These are phyloP conservation scores for Copidosoma aretas DNA, from an alignment of 2,888 invertebrate genomes.

Conservation along the genomic window DNA sequence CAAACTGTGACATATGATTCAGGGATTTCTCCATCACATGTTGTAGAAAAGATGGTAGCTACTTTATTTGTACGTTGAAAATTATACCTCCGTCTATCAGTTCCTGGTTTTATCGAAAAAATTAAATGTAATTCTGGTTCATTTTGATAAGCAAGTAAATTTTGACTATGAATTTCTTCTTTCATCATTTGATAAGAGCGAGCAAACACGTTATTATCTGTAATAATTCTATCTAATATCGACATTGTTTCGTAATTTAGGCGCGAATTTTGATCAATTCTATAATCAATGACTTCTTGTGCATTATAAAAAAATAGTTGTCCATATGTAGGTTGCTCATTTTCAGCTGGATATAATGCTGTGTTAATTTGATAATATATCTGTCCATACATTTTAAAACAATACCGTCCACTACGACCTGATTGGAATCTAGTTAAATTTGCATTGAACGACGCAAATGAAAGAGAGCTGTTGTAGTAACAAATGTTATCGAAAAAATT, in stretches of 20 bases:
- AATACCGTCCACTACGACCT: background rate
- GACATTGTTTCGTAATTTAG: background rate
- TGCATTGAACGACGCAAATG: background rate
- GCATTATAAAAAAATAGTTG: constrained; percentile 4
- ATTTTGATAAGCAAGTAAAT: background rate
- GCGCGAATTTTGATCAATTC: background rate
- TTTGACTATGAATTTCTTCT: constrained; percentile 29
- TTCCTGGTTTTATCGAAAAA: constrained; percentile 36
- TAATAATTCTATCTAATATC: constrained; percentile 35
- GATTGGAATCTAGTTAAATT: background rate
- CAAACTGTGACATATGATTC: constrained; percentile 41
- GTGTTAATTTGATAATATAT: constrained; percentile 42
- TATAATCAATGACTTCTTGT: background rate
- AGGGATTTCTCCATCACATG: constrained; percentile 43
- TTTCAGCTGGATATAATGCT: background rate
- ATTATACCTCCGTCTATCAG: constrained; percentile 37
- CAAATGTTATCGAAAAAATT: background rate
- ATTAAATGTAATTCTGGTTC: constrained; percentile 30
- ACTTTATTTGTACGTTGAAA: constrained; percentile 31
- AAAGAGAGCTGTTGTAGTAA: background rate
- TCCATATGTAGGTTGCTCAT: background rate
- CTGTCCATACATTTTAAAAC: constrained; percentile 32
- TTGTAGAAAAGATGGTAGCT: constrained; percentile 40
- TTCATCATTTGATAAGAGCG: constrained; percentile 42
- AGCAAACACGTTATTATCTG: constrained; percentile 34